Evolutionary conservation across 2,797 vertebrate genomes (phyloP), one percentile per base, ranked within the genome.

Genomic region (Anniella stebbinsi): DNA sequence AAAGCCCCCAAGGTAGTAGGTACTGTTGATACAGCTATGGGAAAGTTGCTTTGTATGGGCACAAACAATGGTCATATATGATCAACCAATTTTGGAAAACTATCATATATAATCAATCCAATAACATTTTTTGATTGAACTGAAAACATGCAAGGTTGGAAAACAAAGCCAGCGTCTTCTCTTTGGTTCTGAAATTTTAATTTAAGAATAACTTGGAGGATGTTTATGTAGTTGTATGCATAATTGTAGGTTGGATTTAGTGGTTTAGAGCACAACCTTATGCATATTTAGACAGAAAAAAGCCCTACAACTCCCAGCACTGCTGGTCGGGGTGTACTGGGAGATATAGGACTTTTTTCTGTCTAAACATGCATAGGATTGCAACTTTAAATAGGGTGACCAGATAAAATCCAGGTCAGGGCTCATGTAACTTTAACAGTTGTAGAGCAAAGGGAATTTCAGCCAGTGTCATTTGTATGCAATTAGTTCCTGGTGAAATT

Each of bases 161-260:
- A 80, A 80, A 5, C 28, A 72, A 48, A 70, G 9, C 36, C 11
- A 76, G 28, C 41, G 2, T n/a, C 13, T 33, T 33, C 80, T 76
- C 28, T 84, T 33, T 76, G 80, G 2, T 86, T 80, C 67, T 80
- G 48, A 78, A 76, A 88, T 63, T 75, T 33, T 38, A 66, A 89
- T 67, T 25, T 17, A 30, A 45, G 10, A 36, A 63, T 45, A 66
- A 66, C 33, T 63, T 60, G 33, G 23, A 5, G 12, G 23, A 30
- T 38, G 51, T 10, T 72, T 36, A 7, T 21, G 23, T 86, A 28
- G 38, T 38, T 60, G 38, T 76, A 3, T 87, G 10, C 30, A 51
- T 78, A 78, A 77, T 54, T 67, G 3, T 15, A 78, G 66, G 45
- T 80, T 45, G 13, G 51, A 10, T 54, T 86, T 75, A 25, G 48